Conservation (phyloP, 2,113 vertebrate genomes). For the Athene cunicularia region DNA sequence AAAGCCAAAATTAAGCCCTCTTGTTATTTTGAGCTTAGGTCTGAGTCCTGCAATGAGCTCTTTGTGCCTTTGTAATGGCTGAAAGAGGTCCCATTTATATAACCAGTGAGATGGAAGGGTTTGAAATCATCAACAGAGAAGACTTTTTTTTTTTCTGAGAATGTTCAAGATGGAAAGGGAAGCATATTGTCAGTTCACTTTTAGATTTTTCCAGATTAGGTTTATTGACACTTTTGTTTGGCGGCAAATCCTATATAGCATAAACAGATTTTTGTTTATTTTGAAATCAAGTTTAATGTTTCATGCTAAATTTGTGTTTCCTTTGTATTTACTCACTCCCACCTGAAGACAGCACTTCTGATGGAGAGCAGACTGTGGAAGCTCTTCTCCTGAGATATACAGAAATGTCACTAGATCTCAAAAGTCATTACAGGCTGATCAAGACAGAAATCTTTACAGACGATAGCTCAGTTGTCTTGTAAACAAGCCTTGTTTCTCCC, state of each 20-base stretch:
- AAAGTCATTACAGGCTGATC: neutral
- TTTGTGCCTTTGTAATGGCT: neutral
- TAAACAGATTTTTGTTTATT: neutral
- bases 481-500: neutral
- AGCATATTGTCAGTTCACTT: neutral
- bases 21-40: neutral
- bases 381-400: neutral
- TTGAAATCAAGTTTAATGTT: neutral
- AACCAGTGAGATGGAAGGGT: neutral
- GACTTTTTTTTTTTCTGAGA: neutral
- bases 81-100: neutral
- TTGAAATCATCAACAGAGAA: neutral
- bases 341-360: neutral
- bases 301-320: neutral
- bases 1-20: neutral
- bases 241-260: neutral
- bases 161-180: neutral
- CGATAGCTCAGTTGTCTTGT: neutral
- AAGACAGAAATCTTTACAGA: neutral
- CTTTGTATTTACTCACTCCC: neutral
- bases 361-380: neutral
- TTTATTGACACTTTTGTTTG: neutral
- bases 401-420: neutral
- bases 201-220: neutral
- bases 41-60: neutral